Base-by-base conservation (phyloP, 2,888 invertebrate genomes). In the Ornithoptera priamus region DNA sequence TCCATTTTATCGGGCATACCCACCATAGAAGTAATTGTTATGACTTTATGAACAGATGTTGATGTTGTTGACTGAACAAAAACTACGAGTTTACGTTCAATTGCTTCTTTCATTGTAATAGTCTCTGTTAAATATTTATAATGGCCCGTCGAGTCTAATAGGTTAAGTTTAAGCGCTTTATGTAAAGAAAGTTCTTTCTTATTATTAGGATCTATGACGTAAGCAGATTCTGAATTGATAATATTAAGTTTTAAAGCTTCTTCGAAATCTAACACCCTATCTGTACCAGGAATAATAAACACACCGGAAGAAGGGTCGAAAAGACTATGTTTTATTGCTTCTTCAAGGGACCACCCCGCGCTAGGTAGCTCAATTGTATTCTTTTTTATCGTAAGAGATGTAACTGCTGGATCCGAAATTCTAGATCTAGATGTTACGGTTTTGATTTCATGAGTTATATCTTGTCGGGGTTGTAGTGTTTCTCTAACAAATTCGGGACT, bases 161-260 rank as follows among this genome's bases (percentile, higher is more conserved):
- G 93, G 74, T 94, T 95, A 78, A 96, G 96, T 75, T 97, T 96
- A 73, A 99, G 89, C 68, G 97, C 97, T 78, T 95, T 94, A 8
- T 93, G 82, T 18, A 98, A 84, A 5, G 95, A 92, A 22, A 96
- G 86, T 81, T 95, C 94, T 80, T 96, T 94, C 66, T 94, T 94
- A 70, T 94, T 95, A 75, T 93, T 94, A 1, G 96, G 95, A 84
- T 98, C 97, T 42, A 97, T 86, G 0, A 98, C 97, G 67, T 94
- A 89, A 18, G 97, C 97, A 0, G 98, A 98, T 73, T 95, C 93
- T 20, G 96, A 94, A 87, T 98, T 96, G 62, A 99, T 96, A 36
- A 99, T 95, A 81, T 96, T 95, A 72, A 97, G 93, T 78, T 95
- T 95, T 60, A 99, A 93, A 76, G 98, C 97, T 85, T 98, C 98